phyloP scores from a whole-genome alignment of 2,797 vertebrate species.

The Danio aesculapii region DNA sequence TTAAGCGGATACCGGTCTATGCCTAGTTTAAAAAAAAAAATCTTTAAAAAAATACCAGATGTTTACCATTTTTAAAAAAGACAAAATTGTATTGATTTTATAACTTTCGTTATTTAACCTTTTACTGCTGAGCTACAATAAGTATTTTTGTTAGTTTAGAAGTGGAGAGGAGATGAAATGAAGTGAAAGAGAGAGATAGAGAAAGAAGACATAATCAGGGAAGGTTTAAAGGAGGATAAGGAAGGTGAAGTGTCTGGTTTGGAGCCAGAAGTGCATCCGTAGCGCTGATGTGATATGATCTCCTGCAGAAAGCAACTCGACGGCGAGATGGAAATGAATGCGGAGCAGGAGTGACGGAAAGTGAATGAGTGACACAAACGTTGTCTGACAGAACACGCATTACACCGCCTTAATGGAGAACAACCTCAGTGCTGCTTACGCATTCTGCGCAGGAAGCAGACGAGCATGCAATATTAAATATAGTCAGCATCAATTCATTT shows the following conservation, averaged over 20 bases:
- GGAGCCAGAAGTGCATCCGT: constrained; percentile 59
- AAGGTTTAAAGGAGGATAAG: constrained; percentile 28
- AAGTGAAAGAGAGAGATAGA: constrained; percentile 41
- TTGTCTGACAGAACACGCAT: constrained; percentile 6
- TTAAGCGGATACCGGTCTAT: no score
- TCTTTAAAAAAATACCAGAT: no score
- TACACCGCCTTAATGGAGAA: constrained; percentile 10
- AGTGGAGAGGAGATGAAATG: constrained; percentile 48
- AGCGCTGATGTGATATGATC: constrained; percentile 52
- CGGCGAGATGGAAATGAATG: constrained; percentile 48
- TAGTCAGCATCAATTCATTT: not conserved
- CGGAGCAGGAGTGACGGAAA: constrained; percentile 50
- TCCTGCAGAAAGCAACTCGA: constrained; percentile 7
- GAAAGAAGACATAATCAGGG: constrained; percentile 4
- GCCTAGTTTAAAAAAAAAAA: no score
- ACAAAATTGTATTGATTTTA: no score
- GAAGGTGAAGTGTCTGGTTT: constrained; percentile 48
- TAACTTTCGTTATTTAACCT: no score
- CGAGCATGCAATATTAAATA: not conserved
- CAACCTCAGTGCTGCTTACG: not conserved
- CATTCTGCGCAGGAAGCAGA: not conserved
- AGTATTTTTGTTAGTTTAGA: no score
- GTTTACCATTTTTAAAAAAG: no score
- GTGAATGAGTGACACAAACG: constrained; percentile 27
- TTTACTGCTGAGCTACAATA: no score